Evolutionary conservation across 1,140 invertebrate species (phyloP).

Genomic region (Glossosoma conforme): DNA sequence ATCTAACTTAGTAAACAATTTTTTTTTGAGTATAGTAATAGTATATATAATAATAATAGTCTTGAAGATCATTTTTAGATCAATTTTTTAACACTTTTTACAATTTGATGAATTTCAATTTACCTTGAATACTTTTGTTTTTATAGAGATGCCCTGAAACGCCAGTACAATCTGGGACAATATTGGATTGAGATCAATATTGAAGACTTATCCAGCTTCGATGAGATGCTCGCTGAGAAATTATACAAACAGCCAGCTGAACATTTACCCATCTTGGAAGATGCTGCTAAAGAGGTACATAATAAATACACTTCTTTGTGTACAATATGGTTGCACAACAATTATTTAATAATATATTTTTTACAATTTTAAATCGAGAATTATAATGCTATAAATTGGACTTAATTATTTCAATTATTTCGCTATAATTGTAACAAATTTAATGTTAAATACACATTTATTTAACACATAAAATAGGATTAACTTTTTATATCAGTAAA

Average conservation of each 20-base stretch:
- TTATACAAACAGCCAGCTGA: constrained; percentile 90
- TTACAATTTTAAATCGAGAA: neutral
- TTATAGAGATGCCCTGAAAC: constrained; percentile 91
- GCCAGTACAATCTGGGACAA: constrained; percentile 88
- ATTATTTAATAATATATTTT: too few relatives aligned
- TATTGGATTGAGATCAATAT: constrained; percentile 92
- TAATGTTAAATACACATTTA: neutral
- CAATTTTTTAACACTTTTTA: too few relatives aligned
- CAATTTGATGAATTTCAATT: too few relatives aligned
- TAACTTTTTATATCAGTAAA: too few relatives aligned
- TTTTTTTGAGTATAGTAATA: too few relatives aligned
- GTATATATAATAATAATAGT: too few relatives aligned
- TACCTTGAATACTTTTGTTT: too few relatives aligned
- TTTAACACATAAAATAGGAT: neutral
- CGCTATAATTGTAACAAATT: too few relatives aligned
- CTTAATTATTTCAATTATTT: too few relatives aligned
- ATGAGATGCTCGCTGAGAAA: constrained; percentile 91
- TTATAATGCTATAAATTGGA: neutral
- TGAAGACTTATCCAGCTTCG: constrained; percentile 91
- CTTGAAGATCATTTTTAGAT: too few relatives aligned
- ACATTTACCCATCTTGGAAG: constrained; percentile 92
- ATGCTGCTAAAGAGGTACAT: constrained; percentile 87
- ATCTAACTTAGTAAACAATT: too few relatives aligned
- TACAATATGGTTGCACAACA: neutral
- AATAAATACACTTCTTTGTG: neutral